Percentiles rank a stretch among this genome's conserved stretches.
These are phyloP conservation scores for Drosophila santomea DNA, from an alignment of 1,140 invertebrate genomes.

Conservation along the genomic window DNA sequence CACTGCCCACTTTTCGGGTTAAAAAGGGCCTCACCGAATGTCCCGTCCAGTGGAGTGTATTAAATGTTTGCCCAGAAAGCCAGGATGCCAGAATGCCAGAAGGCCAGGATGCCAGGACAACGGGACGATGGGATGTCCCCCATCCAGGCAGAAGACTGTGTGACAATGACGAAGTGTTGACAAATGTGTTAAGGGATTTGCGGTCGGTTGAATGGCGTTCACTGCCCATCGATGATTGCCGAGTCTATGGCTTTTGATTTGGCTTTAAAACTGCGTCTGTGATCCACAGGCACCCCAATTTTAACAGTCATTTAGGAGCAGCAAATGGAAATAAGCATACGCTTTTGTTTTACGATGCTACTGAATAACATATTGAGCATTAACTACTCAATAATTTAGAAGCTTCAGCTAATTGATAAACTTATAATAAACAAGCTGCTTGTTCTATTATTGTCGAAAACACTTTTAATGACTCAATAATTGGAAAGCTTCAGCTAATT, in stretches of 20 bases:
- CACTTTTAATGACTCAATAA: too few relatives aligned
- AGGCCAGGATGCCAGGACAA: not conserved
- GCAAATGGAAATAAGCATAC: conserved; percentile 3
- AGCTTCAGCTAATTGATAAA: too few relatives aligned
- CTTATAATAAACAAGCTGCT: too few relatives aligned
- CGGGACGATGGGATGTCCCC: not conserved
- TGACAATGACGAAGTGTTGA: conserved; percentile 84
- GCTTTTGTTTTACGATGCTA: not conserved
- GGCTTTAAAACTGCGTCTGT: conserved; percentile 19
- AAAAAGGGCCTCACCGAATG: conserved; percentile 39
- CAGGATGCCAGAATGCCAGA: not conserved
- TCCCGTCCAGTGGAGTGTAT: conserved; percentile 67
- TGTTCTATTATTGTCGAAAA: too few relatives aligned
- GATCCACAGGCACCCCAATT: not conserved
- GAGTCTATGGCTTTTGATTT: conserved; percentile 71
- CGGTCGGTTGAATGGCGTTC: conserved; percentile 58
- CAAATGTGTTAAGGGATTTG: conserved; percentile 84
- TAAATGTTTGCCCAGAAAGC: conserved; percentile 69
- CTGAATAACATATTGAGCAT: not conserved
- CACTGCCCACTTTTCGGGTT: conserved; percentile 18
- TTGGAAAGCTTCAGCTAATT: too few relatives aligned
- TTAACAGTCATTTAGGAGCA: not conserved
- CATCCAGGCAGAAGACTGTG: not conserved
- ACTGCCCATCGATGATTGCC: conserved; percentile 59
- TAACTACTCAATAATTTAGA: too few relatives aligned